Conservation (phyloP, 2,113 vertebrate genomes). For the Eolophus roseicapilla region DNA sequence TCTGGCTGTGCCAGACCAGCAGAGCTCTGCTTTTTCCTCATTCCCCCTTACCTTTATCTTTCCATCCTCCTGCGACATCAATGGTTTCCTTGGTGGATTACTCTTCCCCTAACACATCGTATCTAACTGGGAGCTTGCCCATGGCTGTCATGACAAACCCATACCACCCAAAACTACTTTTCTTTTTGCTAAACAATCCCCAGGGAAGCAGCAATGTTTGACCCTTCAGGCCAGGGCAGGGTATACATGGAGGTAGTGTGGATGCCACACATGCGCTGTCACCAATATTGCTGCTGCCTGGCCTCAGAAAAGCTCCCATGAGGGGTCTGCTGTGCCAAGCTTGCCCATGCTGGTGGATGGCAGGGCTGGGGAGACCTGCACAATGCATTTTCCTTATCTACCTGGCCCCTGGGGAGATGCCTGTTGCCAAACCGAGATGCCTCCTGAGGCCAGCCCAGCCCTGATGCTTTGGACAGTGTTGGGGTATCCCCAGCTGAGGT, state of each 20-base stretch:
- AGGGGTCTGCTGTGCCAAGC: not conserved
- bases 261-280: fast-evolving
- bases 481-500: not conserved
- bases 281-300: not conserved
- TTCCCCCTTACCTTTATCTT: not conserved
- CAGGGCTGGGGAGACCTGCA: not conserved
- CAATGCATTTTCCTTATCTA: not conserved
- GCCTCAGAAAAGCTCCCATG: not conserved
- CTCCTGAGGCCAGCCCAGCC: not conserved
- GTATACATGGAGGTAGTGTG: fast-evolving
- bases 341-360: not conserved
- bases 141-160: not conserved
- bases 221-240: not conserved
- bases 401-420: not conserved
- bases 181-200: not conserved
- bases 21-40: not conserved
- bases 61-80: fast-evolving
- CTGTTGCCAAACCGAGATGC: not conserved
- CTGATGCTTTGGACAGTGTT: not conserved
- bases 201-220: fast-evolving
- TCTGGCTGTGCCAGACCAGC: not conserved
- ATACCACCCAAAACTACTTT: not conserved
- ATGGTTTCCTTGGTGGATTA: not conserved
- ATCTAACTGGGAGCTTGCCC: not conserved
- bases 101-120: not conserved